Evolutionary conservation across 2,888 invertebrate species (phyloP).

Genomic region (Pasiphila rectangulata): DNA sequence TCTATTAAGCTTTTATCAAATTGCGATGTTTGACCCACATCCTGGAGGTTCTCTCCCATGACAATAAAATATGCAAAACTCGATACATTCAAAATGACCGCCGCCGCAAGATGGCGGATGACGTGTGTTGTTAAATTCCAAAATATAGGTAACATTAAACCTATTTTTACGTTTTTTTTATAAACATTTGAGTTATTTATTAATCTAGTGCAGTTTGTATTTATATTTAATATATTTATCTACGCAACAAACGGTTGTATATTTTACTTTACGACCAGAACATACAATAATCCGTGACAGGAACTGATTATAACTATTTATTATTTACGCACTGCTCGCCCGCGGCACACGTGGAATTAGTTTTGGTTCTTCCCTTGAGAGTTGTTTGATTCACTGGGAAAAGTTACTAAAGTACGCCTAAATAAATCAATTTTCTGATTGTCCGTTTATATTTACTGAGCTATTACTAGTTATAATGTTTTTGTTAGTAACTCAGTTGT

Average conservation of each 20-base stretch:
- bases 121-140: too few relatives aligned
- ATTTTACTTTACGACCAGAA: constrained; percentile 20
- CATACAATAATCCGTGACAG: constrained; percentile 20
- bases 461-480: constrained; percentile 8
- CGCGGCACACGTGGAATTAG: constrained; percentile 24
- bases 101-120: too few relatives aligned
- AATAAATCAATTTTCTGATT: constrained; percentile 19
- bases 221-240: too few relatives aligned
- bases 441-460: constrained; percentile 10
- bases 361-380: constrained; percentile 20
- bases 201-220: too few relatives aligned
- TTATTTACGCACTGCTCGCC: constrained; percentile 20
- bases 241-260: constrained; percentile 13
- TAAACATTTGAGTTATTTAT: too few relatives aligned
- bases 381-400: constrained; percentile 23
- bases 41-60: too few relatives aligned
- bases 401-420: constrained; percentile 15
- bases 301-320: constrained; percentile 27
- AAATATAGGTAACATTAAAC: too few relatives aligned
- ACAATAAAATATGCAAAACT: too few relatives aligned
- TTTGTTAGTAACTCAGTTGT: background rate
- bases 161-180: too few relatives aligned
- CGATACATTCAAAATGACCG: too few relatives aligned
- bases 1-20: too few relatives aligned
- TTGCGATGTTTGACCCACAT: too few relatives aligned